Evolutionary conservation across 2,797 vertebrate species (phyloP), one percentile per base, ranked within the genome.

Genomic region (Benthosema pterotum): DNA sequence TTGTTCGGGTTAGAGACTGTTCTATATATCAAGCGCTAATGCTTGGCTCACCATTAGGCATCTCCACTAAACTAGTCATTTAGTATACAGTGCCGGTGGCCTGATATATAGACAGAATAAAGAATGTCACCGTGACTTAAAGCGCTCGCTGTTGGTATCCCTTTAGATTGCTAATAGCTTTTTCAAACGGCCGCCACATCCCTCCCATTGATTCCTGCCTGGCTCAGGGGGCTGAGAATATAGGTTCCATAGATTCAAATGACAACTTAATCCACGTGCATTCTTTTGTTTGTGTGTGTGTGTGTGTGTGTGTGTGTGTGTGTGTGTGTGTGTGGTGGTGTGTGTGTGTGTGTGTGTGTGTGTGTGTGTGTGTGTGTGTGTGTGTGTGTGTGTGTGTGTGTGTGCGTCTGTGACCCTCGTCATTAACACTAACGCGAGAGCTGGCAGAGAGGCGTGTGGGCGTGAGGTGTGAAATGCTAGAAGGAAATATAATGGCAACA

Each of bases 401-500:
- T 38, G 43, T 16, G 17, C 61, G 64, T 60, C 71, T 65, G 18
- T 82, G 71, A 62, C 78, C 72, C 62, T 79, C 57, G 61, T 74
- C 77, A 70, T 74, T 50, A 69, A 64, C 55, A 47, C 66, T 74
- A 42, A 6, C n/a, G 32, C 32, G 53, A 66, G 67, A 48, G 5
- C 70, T 71, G 57, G 78, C 71, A 63, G 68, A 52, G 70, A 76
- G 65, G 19, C 32, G 53, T 71, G 87, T 87, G 79, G 84, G 84
- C 72, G 82, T 25, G 80, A 57, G 84, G 87, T 59, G 60, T 88
- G 81, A 87, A 88, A 88, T 85, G 76, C 71, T 57, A 63, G 46
- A 67, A 62, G 73, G 65, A 74, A 69, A 79, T 76, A 86, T 81
- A 87, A 88, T 86, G 78, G 78, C 82, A 52, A 62, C 28, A 68